Conservation (phyloP, 2,797 vertebrate species). For the Danio choprae region DNA sequence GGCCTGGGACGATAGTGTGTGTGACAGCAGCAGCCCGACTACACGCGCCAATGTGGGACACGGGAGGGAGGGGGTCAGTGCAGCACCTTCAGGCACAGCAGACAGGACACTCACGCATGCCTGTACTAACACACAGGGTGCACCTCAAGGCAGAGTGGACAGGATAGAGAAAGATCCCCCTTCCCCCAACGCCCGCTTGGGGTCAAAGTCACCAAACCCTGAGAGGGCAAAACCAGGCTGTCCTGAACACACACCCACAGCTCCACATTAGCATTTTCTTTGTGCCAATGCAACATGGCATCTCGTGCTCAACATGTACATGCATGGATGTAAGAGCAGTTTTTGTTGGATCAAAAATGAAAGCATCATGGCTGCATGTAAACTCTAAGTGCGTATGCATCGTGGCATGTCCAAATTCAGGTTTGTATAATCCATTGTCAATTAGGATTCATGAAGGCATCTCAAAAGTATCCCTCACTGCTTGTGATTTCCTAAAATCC, state of each 20-base stretch:
- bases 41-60: conserved; percentile 66
- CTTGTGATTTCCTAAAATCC: neutral
- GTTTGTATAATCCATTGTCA: neutral
- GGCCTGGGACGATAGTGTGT: conserved; percentile 68
- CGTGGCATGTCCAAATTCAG: neutral
- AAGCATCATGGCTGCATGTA: neutral
- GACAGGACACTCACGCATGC: conserved; percentile 43
- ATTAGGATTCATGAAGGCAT: conserved; percentile 18
- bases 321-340: neutral
- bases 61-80: conserved; percentile 47
- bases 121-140: conserved; percentile 44
- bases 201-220: conserved; percentile 70
- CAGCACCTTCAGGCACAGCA: conserved; percentile 51
- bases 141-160: conserved; percentile 69
- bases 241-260: conserved; percentile 43
- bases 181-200: conserved; percentile 49
- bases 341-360: neutral
- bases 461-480: neutral
- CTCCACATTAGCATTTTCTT: conserved; percentile 38
- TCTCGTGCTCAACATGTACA: conserved; percentile 12
- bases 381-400: neutral
- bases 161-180: conserved; percentile 62
- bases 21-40: conserved; percentile 70
- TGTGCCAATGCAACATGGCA: conserved; percentile 48
- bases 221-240: conserved; percentile 61